Percentiles rank a stretch among this genome's conserved stretches.
phyloP scores from a whole-genome alignment of 2,113 vertebrate genomes.

The Stigmatopora nigra region DNA sequence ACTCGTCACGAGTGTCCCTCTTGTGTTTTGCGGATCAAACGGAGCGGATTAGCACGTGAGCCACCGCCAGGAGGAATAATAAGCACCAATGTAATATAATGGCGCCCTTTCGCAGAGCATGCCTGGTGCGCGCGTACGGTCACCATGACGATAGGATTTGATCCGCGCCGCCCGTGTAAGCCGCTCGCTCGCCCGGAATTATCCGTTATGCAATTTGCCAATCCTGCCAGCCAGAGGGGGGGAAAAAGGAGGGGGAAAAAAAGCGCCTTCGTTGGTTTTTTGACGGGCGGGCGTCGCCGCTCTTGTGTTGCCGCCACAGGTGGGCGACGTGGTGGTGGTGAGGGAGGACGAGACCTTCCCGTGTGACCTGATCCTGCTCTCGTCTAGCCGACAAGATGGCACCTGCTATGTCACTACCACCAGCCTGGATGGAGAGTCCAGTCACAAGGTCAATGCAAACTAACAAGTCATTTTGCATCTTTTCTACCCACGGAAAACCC shows the following conservation, averaged over 20 bases:
- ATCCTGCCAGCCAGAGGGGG: conserved; percentile 23
- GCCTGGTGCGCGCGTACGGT: conserved; percentile 64
- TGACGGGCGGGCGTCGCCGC: conserved; percentile 29
- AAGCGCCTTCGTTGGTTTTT: conserved; percentile 1
- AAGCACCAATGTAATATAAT: conserved; percentile 63
- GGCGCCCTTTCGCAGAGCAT: conserved; percentile 51
- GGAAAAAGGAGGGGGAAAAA: conserved; percentile 8
- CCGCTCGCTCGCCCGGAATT: conserved; percentile 53
- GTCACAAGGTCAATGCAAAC: conserved; percentile 77
- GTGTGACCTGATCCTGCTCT: conserved; percentile 93
- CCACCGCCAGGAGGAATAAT: conserved; percentile 58
- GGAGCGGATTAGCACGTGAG: conserved; percentile 50
- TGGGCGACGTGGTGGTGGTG: conserved; percentile 92
- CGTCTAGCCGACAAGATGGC: conserved; percentile 85
- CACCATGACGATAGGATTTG: conserved; percentile 63
- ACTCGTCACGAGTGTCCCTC: conserved; percentile 5
- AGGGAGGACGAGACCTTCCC: conserved; percentile 97
- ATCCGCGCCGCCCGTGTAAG: conserved; percentile 46
- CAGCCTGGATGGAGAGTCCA: conserved; percentile 95
- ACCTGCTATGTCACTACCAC: conserved; percentile 97
- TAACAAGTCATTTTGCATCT: too few relatives aligned
- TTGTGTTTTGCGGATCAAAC: conserved; percentile 44
- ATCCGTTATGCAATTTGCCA: conserved; percentile 66
- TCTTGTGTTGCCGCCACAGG: conserved; percentile 62
- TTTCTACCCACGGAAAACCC: too few relatives aligned